Conservation (phyloP, 2,113 vertebrate species). For the Ancistrus triradiatus region DNA sequence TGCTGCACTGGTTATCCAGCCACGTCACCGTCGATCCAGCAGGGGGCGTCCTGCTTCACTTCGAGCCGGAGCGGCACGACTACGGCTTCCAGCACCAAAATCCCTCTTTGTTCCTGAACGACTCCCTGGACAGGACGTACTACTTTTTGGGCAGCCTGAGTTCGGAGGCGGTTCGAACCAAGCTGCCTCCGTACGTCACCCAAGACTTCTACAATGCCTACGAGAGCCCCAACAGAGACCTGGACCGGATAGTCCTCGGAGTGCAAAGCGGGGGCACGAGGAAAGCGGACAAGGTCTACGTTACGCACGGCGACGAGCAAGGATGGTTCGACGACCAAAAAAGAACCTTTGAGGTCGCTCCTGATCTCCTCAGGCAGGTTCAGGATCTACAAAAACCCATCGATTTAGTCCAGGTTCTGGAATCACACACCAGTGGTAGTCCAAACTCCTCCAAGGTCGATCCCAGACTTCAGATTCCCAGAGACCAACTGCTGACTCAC, state of each 20-base stretch:
- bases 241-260: constrained; percentile 24
- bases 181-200: constrained; percentile 27
- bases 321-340: not conserved
- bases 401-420: not conserved
- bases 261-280: not conserved
- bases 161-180: not conserved
- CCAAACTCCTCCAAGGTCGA: not conserved
- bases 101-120: not conserved
- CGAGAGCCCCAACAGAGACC: not conserved
- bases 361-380: constrained; percentile 13
- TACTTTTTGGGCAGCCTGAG: constrained; percentile 30
- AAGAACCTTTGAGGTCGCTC: constrained; percentile 20
- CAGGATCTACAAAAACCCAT: constrained; percentile 1
- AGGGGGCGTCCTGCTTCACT: not conserved
- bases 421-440: not conserved
- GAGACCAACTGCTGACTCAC: not conserved
- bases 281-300: constrained; percentile 13
- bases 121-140: not conserved
- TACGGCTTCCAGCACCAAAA: constrained; percentile 12
- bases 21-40: not conserved
- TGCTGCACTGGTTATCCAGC: constrained; percentile 27
- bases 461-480: constrained; percentile 8
- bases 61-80: constrained; percentile 6
- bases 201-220: constrained; percentile 15
- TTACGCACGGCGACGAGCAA: not conserved